Evolutionary conservation across 2,797 vertebrate species (phyloP), one percentile per base, ranked within the genome.

Genomic region (Gorsachius magnificus): DNA sequence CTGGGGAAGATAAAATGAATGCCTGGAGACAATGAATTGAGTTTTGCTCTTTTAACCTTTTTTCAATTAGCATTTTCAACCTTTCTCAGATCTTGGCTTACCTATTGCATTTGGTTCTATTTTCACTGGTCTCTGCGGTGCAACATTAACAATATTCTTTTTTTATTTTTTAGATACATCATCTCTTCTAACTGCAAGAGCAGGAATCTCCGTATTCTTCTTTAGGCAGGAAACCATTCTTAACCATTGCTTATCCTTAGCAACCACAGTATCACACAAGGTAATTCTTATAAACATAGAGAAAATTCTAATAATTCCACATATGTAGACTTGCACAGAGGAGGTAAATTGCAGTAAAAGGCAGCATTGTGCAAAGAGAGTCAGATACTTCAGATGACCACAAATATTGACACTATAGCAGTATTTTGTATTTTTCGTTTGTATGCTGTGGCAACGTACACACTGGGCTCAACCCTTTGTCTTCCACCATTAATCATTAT

Each of bases 391-490:
- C 61, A 78, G 76, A 19, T 66, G n/a, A 71, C 21, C 65, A 69
- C 85, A 86, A 75, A 77, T 81, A 81, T 10, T 58, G 50, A 69
- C 69, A n/a, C 11, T 26, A 7, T 26, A 16, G 19, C 58, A 81
- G 13, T 58, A 69, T 54, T 93, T 81, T 78, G 3, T 72, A 21
- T 81, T 89, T 54, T 78, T 61, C 54, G 19, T 26, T 54, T 51
- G 31, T 64, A 28, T 2, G 1, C 26, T 3, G 0, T 5, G 41
- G 28, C 41, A 80, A 28, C 2, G 1, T 74, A 38, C 22, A 18
- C 8, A 0, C 10, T 1, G 1, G 15, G 36, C 71, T 53, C 24
- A 76, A 28, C n/a, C 35, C 43, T 87, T 61, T 79, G 26, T 46
- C n/a, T 88, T 75, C 41, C 50, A 35, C 63, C 54, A 4, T n/a